Conservation (phyloP, 2,797 vertebrate genomes). For the Sphenodon punctatus region DNA sequence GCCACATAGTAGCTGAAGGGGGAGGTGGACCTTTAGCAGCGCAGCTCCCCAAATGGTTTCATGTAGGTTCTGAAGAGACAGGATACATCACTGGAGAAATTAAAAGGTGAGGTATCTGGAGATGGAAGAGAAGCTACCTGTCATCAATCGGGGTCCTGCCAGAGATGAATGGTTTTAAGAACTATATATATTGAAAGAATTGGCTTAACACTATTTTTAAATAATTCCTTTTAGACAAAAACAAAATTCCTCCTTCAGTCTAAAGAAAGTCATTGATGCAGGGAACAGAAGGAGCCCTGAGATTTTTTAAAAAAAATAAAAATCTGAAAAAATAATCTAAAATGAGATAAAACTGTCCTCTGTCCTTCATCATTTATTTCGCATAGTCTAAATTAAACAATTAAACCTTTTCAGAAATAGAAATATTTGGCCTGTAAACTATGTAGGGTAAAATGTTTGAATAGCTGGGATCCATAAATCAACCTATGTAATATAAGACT, state of each 20-base stretch:
- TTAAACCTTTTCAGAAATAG: conserved; percentile 62
- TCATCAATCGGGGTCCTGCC: not conserved
- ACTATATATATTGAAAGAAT: conserved; percentile 28
- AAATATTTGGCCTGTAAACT: conserved; percentile 41
- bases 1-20: too few species aligned
- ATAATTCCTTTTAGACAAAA: conserved; percentile 25
- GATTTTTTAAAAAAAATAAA: too few species aligned
- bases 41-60: not conserved
- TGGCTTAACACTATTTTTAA: conserved; percentile 47
- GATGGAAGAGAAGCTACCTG: not conserved
- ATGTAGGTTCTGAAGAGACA: not conserved
- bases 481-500: conserved; percentile 56
- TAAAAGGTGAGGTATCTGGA: not conserved
- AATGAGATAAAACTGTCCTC: conserved; percentile 32
- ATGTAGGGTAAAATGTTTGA: conserved; percentile 57
- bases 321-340: conserved; percentile 42
- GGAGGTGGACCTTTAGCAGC: too few species aligned
- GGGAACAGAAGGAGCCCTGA: not conserved
- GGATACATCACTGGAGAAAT: not conserved
- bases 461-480: conserved; percentile 65
- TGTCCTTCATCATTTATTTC: conserved; percentile 32
- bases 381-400: conserved; percentile 58
- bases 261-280: not conserved
- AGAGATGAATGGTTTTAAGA: too few species aligned
- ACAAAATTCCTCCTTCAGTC: conserved; percentile 4